Conservation (phyloP, 2,113 vertebrate species). For the Odontophorus gujanensis region DNA sequence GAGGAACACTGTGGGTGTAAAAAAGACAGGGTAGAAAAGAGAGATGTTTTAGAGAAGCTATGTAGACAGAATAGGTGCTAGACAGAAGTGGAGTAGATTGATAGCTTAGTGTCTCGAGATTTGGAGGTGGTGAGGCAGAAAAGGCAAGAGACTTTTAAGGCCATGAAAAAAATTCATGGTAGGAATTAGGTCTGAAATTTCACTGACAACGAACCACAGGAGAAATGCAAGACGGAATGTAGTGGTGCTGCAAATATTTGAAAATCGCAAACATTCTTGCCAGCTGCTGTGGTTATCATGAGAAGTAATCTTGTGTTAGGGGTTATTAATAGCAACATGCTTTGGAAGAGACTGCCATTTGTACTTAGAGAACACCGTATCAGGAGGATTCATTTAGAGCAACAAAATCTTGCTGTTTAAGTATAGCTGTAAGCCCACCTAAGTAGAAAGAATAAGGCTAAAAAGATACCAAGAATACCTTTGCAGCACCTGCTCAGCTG, state of each 20-base stretch:
- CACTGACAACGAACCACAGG: constrained; percentile 38
- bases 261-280: constrained; percentile 77
- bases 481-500: neutral
- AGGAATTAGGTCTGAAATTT: constrained; percentile 49
- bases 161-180: neutral
- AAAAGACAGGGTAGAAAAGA: neutral
- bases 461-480: neutral
- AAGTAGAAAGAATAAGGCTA: neutral
- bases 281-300: constrained; percentile 79
- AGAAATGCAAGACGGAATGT: constrained; percentile 73
- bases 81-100: neutral
- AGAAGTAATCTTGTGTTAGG: constrained; percentile 72
- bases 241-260: constrained; percentile 68
- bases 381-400: constrained; percentile 7
- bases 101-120: neutral
- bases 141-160: rapidly evolving
- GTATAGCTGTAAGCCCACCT: neutral
- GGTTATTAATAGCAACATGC: constrained; percentile 82
- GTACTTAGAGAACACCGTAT: constrained; percentile 48
- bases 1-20: neutral
- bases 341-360: constrained; percentile 70
- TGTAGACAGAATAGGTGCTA: neutral
- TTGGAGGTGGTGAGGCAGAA: neutral
- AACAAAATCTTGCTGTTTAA: constrained; percentile 1
- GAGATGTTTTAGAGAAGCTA: neutral